phyloP scores from a whole-genome alignment of 2,888 invertebrate species.

The Geophilus truncorum region DNA sequence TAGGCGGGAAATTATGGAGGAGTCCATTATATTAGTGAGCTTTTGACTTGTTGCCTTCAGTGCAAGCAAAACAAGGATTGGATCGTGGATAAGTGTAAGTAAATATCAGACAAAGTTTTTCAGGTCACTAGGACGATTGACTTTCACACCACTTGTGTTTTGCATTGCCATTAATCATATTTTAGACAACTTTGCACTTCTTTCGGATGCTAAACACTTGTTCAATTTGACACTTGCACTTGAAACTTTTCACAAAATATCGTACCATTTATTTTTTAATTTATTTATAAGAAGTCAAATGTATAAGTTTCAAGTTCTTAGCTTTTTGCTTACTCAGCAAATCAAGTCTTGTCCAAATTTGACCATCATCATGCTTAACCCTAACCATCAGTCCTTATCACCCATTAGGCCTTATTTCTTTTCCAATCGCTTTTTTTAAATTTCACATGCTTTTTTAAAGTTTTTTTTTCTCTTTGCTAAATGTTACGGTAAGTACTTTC shows the following conservation, averaged over 20 bases:
- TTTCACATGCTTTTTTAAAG: neutral
- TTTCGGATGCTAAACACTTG: no score
- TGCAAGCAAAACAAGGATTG: neutral
- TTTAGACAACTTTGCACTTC: no score
- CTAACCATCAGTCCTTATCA: neutral
- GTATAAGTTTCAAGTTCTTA: neutral
- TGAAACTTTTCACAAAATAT: no score
- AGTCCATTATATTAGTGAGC: neutral
- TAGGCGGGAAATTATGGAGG: neutral
- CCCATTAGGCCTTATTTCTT: no score
- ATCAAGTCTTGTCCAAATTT: neutral
- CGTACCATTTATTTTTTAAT: no score
- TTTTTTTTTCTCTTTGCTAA: neutral
- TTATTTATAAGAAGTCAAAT: no score
- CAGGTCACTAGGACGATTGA: neutral
- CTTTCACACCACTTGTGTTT: slow-evolving; percentile 8
- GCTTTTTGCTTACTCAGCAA: neutral
- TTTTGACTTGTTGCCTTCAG: no score
- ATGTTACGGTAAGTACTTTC: neutral
- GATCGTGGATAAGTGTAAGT: neutral
- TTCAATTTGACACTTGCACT: no score
- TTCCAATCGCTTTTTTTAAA: neutral
- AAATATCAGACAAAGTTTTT: neutral
- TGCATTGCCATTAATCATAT: neutral
- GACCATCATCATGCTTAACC: neutral